Conservation (phyloP, 2,797 vertebrate species). For the Dicrostonyx torquatus region DNA sequence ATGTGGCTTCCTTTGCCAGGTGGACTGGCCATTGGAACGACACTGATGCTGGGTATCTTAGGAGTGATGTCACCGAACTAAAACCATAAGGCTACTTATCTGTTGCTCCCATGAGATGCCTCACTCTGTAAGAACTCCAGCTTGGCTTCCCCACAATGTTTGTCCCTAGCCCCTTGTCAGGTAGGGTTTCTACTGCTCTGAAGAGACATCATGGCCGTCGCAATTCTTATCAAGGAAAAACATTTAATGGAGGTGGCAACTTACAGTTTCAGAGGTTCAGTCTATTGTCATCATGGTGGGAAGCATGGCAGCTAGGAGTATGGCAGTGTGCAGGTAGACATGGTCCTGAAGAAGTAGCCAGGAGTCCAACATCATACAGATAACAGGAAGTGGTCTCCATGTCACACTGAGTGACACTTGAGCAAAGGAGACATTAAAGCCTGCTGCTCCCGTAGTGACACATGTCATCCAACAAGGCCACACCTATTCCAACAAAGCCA, state of each 20-base stretch:
- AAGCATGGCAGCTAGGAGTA: background rate
- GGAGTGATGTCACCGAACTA: background rate
- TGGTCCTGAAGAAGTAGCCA: background rate
- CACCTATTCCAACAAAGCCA: background rate
- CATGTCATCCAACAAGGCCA: background rate
- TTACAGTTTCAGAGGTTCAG: background rate
- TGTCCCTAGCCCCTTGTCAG: background rate
- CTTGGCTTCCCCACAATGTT: background rate
- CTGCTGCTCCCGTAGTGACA: background rate
- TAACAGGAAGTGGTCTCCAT: background rate
- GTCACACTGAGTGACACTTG: background rate
- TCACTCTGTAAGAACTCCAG: background rate
- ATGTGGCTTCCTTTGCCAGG: background rate
- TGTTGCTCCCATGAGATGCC: background rate
- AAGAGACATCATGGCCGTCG: background rate
- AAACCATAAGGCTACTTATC: background rate
- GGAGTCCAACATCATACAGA: background rate
- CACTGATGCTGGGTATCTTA: background rate
- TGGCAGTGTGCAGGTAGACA: background rate
- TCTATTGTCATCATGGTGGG: background rate
- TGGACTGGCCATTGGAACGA: background rate
- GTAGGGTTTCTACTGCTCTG: background rate
- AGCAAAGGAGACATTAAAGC: background rate
- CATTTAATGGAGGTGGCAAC: background rate
- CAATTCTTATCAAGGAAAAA: background rate